Evolutionary conservation across 2,113 vertebrate genomes (phyloP), one percentile per base, ranked within the genome.

Genomic region (Heterotilapia buettikoferi): DNA sequence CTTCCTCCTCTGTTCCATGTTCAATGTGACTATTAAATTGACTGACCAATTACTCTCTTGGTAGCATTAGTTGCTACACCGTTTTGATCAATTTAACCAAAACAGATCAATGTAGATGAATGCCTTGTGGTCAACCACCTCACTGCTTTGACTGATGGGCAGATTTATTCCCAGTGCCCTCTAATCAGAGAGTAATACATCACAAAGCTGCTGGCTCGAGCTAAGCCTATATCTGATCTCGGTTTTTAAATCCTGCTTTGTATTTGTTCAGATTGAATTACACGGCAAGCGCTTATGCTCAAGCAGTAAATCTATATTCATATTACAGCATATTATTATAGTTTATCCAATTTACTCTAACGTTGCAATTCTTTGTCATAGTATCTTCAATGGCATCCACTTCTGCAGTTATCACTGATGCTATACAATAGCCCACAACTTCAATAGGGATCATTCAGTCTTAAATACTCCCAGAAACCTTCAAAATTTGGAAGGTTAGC

Each of bases 21-120:
- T 38, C 57, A 13, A 43, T 76, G 14, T 57, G 86, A 86, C 82
- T 71, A 40, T 29, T 66, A 57, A 88, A 86, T 45, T 84, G 82
- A 92, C 50, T 82, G 78, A 85, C 59, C 76, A 87, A 88, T 91
- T 87, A 86, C 52, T 66, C 19, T 86, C 80, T 90, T 80, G 68
- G 10, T 54, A 80, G 57, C 47, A 78, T 85, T 71, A 54, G 84
- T 54, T 82, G 81, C 21, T 68, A 54, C 57, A 79, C 61, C 16
- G 2, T 79, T 85, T 66, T 33, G 31, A 89, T 89, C 78, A 90
- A 71, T 87, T 82, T 21, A 83, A 91, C 82, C 19, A 9, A 52
- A n/a, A 57, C 16, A 52, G 83, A 82, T 91, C 83, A 80, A 86
- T 84, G 56, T 21, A 83, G 71, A 90, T 78, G 50, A 78, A 90